Conservation (phyloP, 2,888 invertebrate species). For the Hololepta plana region DNA sequence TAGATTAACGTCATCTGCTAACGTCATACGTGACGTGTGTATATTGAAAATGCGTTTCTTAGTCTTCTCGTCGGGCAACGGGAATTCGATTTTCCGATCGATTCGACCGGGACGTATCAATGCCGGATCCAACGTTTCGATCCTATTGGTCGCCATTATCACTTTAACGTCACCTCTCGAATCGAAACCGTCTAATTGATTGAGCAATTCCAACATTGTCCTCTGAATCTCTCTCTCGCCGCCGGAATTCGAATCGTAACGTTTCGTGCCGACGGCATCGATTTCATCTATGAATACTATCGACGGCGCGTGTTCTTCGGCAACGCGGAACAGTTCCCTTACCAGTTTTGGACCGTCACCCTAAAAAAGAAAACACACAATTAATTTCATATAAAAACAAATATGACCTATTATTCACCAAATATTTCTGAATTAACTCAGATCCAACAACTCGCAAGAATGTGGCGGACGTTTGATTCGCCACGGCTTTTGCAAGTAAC, state of each 20-base stretch:
- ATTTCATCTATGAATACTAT: constrained; percentile 99
- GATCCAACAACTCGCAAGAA: constrained; percentile 98
- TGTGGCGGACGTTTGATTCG: constrained; percentile 98
- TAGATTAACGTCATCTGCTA: constrained; percentile 90
- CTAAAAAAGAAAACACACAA: constrained; percentile 22
- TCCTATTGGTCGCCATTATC: constrained; percentile 95
- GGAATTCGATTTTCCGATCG: constrained; percentile 98
- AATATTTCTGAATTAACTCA: constrained; percentile 95
- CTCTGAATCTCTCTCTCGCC: constrained; percentile 99
- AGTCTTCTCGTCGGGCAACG: constrained; percentile 97
- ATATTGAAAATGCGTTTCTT: constrained; percentile 93
- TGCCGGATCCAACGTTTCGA: constrained; percentile 97
- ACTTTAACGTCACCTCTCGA: constrained; percentile 93
- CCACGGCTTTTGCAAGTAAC: constrained; percentile 93
- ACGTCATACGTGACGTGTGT: constrained; percentile 97
- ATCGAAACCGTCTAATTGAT: constrained; percentile 97
- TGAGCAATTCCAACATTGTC: constrained; percentile 96
- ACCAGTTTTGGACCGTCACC: constrained; percentile 99
- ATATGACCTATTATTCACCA: constrained; percentile 33
- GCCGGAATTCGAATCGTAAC: constrained; percentile 98
- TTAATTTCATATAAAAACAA: constrained; percentile 1
- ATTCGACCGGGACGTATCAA: constrained; percentile 97
- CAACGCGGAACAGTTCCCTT: constrained; percentile 94
- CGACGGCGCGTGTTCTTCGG: constrained; percentile 97
- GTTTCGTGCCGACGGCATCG: constrained; percentile 96